A percentile compares a stretch with the other conserved stretches of the same genome.
Evolutionary conservation across 2,797 vertebrate genomes (phyloP).

Genomic region (Yasuhikotakia modesta): DNA sequence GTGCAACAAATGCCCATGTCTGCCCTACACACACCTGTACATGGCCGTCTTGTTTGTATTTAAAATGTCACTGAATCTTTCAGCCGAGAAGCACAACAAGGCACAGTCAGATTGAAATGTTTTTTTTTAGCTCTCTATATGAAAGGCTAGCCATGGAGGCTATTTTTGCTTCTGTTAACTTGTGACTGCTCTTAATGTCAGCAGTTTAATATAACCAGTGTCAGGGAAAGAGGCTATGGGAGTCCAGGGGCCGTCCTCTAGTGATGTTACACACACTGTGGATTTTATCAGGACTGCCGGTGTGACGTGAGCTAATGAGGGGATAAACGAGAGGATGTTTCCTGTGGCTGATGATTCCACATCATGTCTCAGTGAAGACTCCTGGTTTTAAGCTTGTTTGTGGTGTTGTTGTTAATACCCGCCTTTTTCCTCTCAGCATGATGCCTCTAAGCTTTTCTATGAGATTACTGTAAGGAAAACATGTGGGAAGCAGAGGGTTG

Average conservation of each 20-base stretch:
- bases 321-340: slow-evolving; percentile 10
- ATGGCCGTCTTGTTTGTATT: not conserved
- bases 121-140: slow-evolving; percentile 80
- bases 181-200: slow-evolving; percentile 77
- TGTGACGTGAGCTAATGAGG: slow-evolving; percentile 7
- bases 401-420: not conserved
- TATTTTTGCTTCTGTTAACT: slow-evolving; percentile 80
- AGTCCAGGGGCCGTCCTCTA: slow-evolving; percentile 14
- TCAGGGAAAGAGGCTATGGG: slow-evolving; percentile 38
- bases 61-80: slow-evolving; percentile 51
- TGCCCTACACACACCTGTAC: not conserved
- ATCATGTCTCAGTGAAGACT: slow-evolving; percentile 3
- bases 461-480: slow-evolving; percentile 1
- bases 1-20: not conserved
- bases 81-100: slow-evolving; percentile 75
- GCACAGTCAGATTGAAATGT: slow-evolving; percentile 75
- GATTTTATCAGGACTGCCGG: not conserved
- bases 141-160: slow-evolving; percentile 80
- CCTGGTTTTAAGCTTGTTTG: slow-evolving; percentile 1
- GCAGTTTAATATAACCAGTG: slow-evolving; percentile 73
- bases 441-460: not conserved
- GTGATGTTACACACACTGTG: slow-evolving; percentile 18
- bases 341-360: slow-evolving; percentile 11
- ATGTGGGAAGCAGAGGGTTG: not conserved
- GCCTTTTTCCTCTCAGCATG: not conserved